These are phyloP conservation scores for Phymastichus coffea DNA, from an alignment of 1,140 invertebrate species.

Conservation along the genomic window DNA sequence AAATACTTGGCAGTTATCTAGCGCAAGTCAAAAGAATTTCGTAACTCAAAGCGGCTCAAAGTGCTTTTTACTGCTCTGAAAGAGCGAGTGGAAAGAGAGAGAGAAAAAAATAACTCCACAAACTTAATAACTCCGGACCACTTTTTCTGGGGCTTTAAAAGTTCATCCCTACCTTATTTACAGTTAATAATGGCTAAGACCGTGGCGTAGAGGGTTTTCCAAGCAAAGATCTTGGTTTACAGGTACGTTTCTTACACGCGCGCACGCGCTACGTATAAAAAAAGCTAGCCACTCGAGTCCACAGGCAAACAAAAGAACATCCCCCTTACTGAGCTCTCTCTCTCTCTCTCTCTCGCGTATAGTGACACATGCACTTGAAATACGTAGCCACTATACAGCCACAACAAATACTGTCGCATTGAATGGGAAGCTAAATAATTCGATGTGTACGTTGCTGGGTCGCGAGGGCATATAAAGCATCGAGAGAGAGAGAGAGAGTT, in stretches of 20 bases:
- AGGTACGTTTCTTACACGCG: background rate
- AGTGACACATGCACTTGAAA: no score
- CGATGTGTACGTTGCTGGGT: background rate
- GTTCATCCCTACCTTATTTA: conserved; percentile 11
- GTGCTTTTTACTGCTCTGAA: background rate
- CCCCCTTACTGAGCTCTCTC: no score
- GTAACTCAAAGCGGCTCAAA: background rate
- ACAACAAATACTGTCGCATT: no score
- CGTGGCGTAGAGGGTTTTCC: background rate
- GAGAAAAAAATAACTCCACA: background rate
- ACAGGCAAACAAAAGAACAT: no score
- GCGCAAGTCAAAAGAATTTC: background rate
- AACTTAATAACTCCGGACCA: background rate
- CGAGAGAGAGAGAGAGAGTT: no score
- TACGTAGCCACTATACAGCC: no score
- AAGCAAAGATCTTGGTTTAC: background rate
- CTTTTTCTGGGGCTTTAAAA: background rate
- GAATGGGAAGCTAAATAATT: background rate
- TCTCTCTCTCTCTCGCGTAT: no score
- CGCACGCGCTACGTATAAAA: background rate
- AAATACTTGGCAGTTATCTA: background rate
- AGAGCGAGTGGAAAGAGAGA: background rate
- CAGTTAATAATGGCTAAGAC: background rate
- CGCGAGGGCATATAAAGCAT: background rate
- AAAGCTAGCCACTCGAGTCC: no score